Evolutionary conservation across 1,140 invertebrate genomes (phyloP).

Genomic region (Sycobia sp.): DNA sequence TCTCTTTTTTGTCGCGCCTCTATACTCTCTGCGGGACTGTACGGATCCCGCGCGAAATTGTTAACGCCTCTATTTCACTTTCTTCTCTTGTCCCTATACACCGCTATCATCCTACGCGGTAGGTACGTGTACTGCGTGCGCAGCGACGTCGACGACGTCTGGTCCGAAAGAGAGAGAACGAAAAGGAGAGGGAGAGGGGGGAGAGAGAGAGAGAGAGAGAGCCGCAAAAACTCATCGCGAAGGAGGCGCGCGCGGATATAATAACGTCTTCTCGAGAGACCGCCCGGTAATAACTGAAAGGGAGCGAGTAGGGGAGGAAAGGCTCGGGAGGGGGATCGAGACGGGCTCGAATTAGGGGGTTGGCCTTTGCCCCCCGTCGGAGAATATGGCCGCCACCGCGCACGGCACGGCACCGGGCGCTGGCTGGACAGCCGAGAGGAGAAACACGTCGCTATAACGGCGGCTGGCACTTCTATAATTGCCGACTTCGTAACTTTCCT

Average conservation of each 20-base stretch:
- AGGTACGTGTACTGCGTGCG: too few species aligned
- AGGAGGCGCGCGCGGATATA: slow-evolving; percentile 42
- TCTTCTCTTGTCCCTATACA: too few species aligned
- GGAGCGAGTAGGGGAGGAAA: neutral
- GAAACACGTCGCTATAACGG: slow-evolving; percentile 3
- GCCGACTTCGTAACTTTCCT: slow-evolving; percentile 3
- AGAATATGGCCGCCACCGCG: neutral
- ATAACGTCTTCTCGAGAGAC: slow-evolving; percentile 46
- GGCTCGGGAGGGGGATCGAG: neutral
- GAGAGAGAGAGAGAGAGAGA: too few species aligned
- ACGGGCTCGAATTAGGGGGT: slow-evolving; percentile 2
- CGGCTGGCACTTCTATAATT: slow-evolving; percentile 14
- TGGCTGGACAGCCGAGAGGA: neutral
- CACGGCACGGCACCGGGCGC: too few species aligned
- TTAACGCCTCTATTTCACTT: too few species aligned
- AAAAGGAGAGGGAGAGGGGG: too few species aligned
- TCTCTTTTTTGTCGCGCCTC: too few species aligned
- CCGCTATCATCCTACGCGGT: too few species aligned
- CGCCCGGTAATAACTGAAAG: slow-evolving; percentile 42
- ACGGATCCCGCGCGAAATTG: too few species aligned
- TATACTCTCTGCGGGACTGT: too few species aligned
- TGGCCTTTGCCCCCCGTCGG: neutral
- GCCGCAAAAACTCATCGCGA: slow-evolving; percentile 43
- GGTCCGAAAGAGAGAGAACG: too few species aligned
- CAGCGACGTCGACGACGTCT: too few species aligned